phyloP scores from a whole-genome alignment of 2,888 invertebrate species.

The Mesorhabditis sp. region DNA sequence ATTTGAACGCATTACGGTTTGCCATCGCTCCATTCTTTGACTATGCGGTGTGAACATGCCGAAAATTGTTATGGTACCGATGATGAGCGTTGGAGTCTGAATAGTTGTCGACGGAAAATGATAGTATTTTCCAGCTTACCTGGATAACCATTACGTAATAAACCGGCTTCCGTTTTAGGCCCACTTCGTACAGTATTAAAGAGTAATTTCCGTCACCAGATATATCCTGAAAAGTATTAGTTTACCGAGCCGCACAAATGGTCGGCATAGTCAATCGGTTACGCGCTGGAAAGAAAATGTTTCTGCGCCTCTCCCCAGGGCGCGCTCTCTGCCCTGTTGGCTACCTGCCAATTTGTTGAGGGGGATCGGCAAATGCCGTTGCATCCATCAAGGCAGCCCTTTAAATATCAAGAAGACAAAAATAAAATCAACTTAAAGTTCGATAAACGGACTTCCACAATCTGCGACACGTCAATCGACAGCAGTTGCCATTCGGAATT shows the following conservation, averaged over 20 bases:
- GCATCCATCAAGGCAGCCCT: too few species aligned
- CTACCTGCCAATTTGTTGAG: too few species aligned
- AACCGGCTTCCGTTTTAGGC: slow-evolving; percentile 27
- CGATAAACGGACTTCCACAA: too few species aligned
- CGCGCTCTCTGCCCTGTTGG: too few species aligned
- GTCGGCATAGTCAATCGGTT: too few species aligned
- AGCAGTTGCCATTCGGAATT: slow-evolving; percentile 1
- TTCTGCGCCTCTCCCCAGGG: too few species aligned
- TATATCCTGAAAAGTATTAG: neutral
- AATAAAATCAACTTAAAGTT: too few species aligned
- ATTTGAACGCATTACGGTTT: slow-evolving; percentile 20
- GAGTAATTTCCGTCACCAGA: slow-evolving; percentile 8
- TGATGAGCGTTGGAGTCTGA: slow-evolving; percentile 38
- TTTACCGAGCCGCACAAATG: too few species aligned
- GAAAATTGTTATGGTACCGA: slow-evolving; percentile 36
- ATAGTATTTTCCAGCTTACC: neutral
- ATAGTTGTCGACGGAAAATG: neutral
- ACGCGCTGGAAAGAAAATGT: too few species aligned
- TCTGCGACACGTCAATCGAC: neutral
- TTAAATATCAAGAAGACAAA: too few species aligned
- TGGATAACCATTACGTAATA: slow-evolving; percentile 35
- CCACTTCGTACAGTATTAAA: slow-evolving; percentile 19
- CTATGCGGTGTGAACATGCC: slow-evolving; percentile 40
- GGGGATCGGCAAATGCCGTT: too few species aligned
- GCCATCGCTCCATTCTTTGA: slow-evolving; percentile 25